Conservation (phyloP, 1,140 invertebrate species). For the Drosophila quadrilineata region DNA sequence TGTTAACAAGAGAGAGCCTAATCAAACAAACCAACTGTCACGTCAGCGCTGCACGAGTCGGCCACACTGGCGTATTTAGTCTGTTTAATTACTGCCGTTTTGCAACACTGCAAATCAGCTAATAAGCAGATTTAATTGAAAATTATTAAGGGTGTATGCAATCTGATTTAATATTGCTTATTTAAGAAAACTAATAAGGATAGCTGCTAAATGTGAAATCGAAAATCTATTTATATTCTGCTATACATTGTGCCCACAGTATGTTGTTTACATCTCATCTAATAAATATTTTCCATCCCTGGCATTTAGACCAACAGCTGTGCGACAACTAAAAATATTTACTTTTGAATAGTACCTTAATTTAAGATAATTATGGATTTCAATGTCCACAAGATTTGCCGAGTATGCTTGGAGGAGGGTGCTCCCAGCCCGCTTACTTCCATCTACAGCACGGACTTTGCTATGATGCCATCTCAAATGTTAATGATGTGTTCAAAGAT, state of each 20-base stretch:
- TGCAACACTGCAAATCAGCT: constrained; percentile 2
- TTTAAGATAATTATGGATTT: constrained; percentile 56
- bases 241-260: no score
- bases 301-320: constrained; percentile 5
- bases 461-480: constrained; percentile 84
- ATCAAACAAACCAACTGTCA: constrained; percentile 76
- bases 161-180: no score
- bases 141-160: no score
- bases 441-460: constrained; percentile 85
- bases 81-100: background rate
- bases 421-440: constrained; percentile 82
- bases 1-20: constrained; percentile 41
- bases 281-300: background rate
- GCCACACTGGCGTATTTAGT: constrained; percentile 37
- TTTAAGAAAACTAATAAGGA: no score
- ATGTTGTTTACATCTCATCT: background rate
- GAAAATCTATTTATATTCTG: no score
- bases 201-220: no score
- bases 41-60: constrained; percentile 54
- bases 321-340: constrained; percentile 13
- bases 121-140: no score
- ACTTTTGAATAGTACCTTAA: background rate
- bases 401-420: constrained; percentile 85
- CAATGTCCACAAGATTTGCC: constrained; percentile 83
- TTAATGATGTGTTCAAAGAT: constrained; percentile 85